Percentiles rank a stretch among this genome's conserved stretches.
These are phyloP conservation scores for Alethe diademata DNA, from an alignment of 2,113 vertebrate genomes.

Conservation along the genomic window DNA sequence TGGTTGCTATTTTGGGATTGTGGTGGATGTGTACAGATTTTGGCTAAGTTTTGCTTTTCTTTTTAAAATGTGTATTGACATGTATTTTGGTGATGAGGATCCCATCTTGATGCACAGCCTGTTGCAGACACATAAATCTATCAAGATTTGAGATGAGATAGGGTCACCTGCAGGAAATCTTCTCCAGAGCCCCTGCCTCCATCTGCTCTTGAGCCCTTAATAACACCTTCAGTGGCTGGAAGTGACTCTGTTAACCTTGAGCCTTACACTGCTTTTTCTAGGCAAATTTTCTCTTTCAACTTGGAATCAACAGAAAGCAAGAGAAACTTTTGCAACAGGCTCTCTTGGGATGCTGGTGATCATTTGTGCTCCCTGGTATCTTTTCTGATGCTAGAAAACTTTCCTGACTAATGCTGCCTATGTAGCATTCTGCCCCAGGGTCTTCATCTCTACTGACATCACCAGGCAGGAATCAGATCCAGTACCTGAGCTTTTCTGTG, in stretches of 20 bases:
- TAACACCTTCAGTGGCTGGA: not conserved
- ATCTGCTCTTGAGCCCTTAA: not conserved
- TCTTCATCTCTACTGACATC: not conserved
- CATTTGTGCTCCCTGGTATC: not conserved
- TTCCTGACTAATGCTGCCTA: not conserved
- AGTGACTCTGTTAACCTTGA: not conserved
- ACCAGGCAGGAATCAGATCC: not conserved
- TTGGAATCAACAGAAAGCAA: not conserved
- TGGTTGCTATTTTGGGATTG: not conserved
- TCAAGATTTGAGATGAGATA: not conserved
- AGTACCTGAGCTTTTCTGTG: not conserved
- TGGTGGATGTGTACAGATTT: not conserved
- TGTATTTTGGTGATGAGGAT: not conserved
- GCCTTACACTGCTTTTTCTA: not conserved
- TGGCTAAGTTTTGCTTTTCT: not conserved
- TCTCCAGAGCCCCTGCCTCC: not conserved
- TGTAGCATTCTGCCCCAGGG: not conserved
- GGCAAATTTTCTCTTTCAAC: not conserved
- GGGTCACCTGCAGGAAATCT: not conserved
- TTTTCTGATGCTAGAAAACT: not conserved
- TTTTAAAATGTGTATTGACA: not conserved
- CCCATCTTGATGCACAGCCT: not conserved
- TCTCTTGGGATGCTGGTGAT: not conserved
- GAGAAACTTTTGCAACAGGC: not conserved
- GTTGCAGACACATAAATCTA: not conserved